Conservation (phyloP, 2,888 invertebrate species). For the Amblyteles armatorius region DNA sequence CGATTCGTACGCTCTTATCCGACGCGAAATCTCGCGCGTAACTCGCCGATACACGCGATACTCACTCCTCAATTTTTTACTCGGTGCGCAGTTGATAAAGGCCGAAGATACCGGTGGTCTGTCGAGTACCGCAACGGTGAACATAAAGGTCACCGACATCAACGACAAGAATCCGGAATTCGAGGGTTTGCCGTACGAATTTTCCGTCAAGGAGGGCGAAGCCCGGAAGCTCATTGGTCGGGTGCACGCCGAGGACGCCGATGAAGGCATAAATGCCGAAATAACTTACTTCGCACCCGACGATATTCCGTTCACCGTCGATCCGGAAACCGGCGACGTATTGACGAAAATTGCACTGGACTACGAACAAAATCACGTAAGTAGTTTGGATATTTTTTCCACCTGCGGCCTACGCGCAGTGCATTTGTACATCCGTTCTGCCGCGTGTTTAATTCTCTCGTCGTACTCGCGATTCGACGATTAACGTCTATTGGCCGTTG, state of each 20-base stretch:
- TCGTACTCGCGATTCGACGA: background rate
- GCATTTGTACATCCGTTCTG: background rate
- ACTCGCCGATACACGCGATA: background rate
- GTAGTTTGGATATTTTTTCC: slow-evolving; percentile 40
- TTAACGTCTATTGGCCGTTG: slow-evolving; percentile 14
- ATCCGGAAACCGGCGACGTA: slow-evolving; percentile 92
- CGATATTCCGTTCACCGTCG: slow-evolving; percentile 92
- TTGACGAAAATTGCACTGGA: slow-evolving; percentile 91
- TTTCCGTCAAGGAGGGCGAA: slow-evolving; percentile 92
- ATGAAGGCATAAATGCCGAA: slow-evolving; percentile 93
- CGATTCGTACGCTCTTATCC: slow-evolving; percentile 57
- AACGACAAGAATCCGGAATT: slow-evolving; percentile 97
- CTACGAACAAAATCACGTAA: slow-evolving; percentile 92
- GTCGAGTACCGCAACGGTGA: slow-evolving; percentile 93
- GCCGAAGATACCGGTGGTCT: slow-evolving; percentile 95
- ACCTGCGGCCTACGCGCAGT: background rate
- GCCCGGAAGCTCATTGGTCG: slow-evolving; percentile 88
- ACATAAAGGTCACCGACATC: slow-evolving; percentile 95
- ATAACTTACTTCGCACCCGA: slow-evolving; percentile 92
- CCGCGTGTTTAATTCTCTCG: background rate
- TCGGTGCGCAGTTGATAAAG: slow-evolving; percentile 88
- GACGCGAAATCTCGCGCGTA: slow-evolving; percentile 45
- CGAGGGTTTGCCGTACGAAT: slow-evolving; percentile 92
- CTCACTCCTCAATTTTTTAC: slow-evolving; percentile 37
- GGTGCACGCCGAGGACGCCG: slow-evolving; percentile 94